These are phyloP conservation scores for Plecturocebus donacophilus DNA, from an alignment of 2,113 vertebrate genomes.

Conservation along the genomic window DNA sequence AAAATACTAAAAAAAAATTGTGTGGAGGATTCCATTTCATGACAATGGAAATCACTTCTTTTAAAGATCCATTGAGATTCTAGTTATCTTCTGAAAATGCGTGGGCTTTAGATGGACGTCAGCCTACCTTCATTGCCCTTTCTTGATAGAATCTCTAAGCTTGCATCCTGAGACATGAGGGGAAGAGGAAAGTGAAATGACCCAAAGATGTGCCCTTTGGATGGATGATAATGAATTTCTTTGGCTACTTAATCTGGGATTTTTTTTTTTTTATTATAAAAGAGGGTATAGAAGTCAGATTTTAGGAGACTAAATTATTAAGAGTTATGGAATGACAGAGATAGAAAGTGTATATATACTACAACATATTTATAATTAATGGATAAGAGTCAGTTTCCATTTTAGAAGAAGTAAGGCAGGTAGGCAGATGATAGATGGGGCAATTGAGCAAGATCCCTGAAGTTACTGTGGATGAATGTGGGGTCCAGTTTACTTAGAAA, in stretches of 20 bases:
- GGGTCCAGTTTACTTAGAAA: not conserved
- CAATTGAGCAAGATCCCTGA: not conserved
- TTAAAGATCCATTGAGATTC: not conserved
- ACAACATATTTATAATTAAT: not conserved
- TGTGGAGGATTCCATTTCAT: not conserved
- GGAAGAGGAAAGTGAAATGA: not conserved
- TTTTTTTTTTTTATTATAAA: not conserved
- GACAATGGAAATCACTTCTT: not conserved
- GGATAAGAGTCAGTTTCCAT: not conserved
- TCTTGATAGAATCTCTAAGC: not conserved
- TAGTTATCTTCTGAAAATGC: not conserved
- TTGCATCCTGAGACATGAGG: not conserved
- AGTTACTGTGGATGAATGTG: not conserved
- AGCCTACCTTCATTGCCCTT: not conserved
- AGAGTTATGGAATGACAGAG: not conserved
- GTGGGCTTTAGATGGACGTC: not conserved
- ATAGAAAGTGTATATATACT: not conserved
- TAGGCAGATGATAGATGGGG: not conserved
- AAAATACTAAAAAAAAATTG: not conserved
- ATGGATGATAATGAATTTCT: not conserved
- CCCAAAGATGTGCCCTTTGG: not conserved
- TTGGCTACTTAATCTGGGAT: not conserved
- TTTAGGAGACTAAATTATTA: not conserved
- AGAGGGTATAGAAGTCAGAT: not conserved
- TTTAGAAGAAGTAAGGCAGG: not conserved